phyloP scores from a whole-genome alignment of 2,113 vertebrate species.

The Gadus chalcogrammus region DNA sequence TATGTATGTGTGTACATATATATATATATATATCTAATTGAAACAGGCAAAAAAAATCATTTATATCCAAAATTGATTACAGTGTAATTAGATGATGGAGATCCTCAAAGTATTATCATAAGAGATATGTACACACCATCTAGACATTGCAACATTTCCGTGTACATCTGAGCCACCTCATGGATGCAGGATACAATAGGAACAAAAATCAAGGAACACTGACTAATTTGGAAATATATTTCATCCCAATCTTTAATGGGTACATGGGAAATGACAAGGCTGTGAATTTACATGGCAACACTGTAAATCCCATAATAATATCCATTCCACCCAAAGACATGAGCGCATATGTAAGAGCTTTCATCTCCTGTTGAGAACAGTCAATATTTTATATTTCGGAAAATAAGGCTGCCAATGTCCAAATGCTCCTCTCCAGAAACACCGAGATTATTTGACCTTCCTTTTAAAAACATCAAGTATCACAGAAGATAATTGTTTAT shows the following conservation, averaged over 20 bases:
- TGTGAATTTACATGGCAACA: constrained; percentile 57
- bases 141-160: too few species aligned
- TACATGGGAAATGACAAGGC: constrained; percentile 58
- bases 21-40: too few species aligned
- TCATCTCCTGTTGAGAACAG: constrained; percentile 44
- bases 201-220: neutral
- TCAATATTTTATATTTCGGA: constrained; percentile 28
- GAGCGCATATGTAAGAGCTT: constrained; percentile 36
- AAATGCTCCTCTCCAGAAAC: constrained; percentile 24
- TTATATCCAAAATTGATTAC: too few species aligned
- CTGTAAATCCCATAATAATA: constrained; percentile 46
- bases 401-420: constrained; percentile 57
- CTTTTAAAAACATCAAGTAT: constrained; percentile 30
- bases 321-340: constrained; percentile 29
- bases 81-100: too few species aligned
- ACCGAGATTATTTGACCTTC: constrained; percentile 15
- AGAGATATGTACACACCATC: too few species aligned
- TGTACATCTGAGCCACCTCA: too few species aligned
- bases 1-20: too few species aligned
- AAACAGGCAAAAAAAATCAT: too few species aligned
- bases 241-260: constrained; percentile 46
- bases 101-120: too few species aligned
- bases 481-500: constrained; percentile 20
- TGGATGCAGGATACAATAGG: too few species aligned
- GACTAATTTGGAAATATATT: constrained; percentile 68